A percentile compares a stretch with the other conserved stretches of the same genome.
phyloP scores from a whole-genome alignment of 2,888 invertebrate genomes.

The Steinernema carpocapsae region DNA sequence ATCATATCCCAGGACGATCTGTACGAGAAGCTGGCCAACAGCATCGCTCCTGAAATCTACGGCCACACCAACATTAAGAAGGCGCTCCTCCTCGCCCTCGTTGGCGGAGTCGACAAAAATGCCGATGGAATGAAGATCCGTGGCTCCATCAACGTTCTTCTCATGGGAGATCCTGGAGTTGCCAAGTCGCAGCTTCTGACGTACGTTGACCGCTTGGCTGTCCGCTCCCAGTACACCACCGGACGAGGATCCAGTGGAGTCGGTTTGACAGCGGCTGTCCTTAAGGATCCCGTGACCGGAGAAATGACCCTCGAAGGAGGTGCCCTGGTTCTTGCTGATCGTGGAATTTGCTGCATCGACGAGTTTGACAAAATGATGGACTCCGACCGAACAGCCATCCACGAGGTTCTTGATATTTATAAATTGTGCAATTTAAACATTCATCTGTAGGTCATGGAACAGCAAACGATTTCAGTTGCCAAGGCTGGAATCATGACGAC shows the following conservation, averaged over 20 bases:
- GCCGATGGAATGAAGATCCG: slow-evolving; percentile 97
- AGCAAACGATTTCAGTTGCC: slow-evolving; percentile 98
- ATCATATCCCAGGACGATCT: slow-evolving; percentile 79
- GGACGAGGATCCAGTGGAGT: slow-evolving; percentile 73
- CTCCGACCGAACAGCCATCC: slow-evolving; percentile 88
- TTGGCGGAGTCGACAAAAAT: slow-evolving; percentile 81
- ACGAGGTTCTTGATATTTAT: slow-evolving; percentile 81
- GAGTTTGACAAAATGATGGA: slow-evolving; percentile 99
- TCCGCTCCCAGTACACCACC: slow-evolving; percentile 77
- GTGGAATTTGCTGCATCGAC: slow-evolving; percentile 86
- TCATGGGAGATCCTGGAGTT: slow-evolving; percentile 99
- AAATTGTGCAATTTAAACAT: not conserved
- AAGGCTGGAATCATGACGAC: slow-evolving; percentile 99
- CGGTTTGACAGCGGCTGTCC: slow-evolving; percentile 96
- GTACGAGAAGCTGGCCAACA: slow-evolving; percentile 87
- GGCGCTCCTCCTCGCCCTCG: slow-evolving; percentile 86
- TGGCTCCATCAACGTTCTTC: slow-evolving; percentile 87
- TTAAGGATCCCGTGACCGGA: slow-evolving; percentile 94
- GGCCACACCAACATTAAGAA: slow-evolving; percentile 98
- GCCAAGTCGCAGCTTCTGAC: slow-evolving; percentile 95
- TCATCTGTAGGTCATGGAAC: slow-evolving; percentile 75
- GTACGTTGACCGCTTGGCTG: slow-evolving; percentile 90
- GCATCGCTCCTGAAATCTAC: slow-evolving; percentile 97
- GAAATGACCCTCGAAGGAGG: slow-evolving; percentile 98
- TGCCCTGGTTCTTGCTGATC: slow-evolving; percentile 76